Conservation (phyloP, 2,888 invertebrate genomes). For the Sepiola atlantica region DNA sequence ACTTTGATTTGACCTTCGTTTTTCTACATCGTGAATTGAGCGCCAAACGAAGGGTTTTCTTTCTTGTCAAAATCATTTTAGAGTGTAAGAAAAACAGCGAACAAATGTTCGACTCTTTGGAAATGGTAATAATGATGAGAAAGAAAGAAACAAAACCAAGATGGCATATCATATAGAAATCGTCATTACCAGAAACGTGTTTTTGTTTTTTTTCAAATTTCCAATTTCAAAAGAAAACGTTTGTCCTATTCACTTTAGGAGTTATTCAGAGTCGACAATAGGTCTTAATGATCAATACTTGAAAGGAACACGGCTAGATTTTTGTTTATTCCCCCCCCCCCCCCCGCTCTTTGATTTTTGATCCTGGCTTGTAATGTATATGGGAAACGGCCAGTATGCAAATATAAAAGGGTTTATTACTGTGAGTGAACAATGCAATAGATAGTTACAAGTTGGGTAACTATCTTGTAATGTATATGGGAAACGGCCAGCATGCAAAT, state of each 20-base stretch:
- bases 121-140: neutral
- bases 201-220: neutral
- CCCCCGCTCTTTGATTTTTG: neutral
- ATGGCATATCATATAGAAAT: neutral
- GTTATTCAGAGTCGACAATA: conserved; percentile 3
- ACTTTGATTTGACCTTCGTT: neutral
- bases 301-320: neutral
- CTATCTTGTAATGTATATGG: too few relatives aligned
- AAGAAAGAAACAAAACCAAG: neutral
- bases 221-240: neutral
- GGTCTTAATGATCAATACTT: neutral
- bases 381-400: too few relatives aligned
- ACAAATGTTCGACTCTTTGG: neutral
- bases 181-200: neutral
- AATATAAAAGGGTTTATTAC: too few relatives aligned
- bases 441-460: too few relatives aligned
- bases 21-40: neutral
- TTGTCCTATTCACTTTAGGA: neutral
- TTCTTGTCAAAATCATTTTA: neutral
- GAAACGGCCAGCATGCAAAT: too few relatives aligned
- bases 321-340: neutral
- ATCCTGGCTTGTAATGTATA: too few relatives aligned
- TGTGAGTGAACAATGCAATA: too few relatives aligned
- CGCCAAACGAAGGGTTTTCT: neutral
- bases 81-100: neutral